Base-by-base conservation (phyloP, 2,113 vertebrate species). In the Nipponia nippon region DNA sequence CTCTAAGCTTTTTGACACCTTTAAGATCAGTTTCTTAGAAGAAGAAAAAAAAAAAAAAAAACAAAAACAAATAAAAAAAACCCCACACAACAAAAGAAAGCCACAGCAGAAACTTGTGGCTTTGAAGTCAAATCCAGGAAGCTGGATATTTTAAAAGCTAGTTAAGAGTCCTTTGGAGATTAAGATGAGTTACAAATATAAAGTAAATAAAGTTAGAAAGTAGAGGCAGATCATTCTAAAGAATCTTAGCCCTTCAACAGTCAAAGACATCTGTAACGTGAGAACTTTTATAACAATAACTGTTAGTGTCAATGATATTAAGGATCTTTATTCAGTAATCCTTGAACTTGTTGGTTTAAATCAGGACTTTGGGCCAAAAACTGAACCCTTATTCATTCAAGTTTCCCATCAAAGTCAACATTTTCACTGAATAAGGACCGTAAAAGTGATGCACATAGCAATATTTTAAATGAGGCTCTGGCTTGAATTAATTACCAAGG, bases 121-220 rank as follows among this genome's bases (percentile, higher is more conserved):
- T 92, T 46, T 86, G 25, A 83, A 59, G 75, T 42, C 53, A 89
- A 80, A 87, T 65, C 49, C 38, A 92, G 67, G 42, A 96, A 95
- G 29, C 25, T 73, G 36, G 36, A 40, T 77, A 80, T 59, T 81
- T 66, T 71, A 55, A 89, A 95, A 81, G 47, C 27, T 53, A 89
- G 6, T 67, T 66, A 93, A 66, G 7, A 36, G 15, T 36, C 32
- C 32, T 50, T 16, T 80, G 52, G 55, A 88, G 52, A 62, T 58
- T n/a, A 46, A 78, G 13, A 34, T 0, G 4, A 46, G 23, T 19
- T 83, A 75, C 93, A 97, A 94, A 92, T 66, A 70, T 12, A 44
- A 83, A 80, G 34, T 46, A 87, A 92, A 95, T 89, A 56, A 95
- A 95, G 89, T 79, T 26, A 11, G 8, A 87, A 95, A 76, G 66